Percentiles rank a stretch among this genome's conserved stretches.
Conservation (phyloP, 2,888 invertebrate genomes). For the Choreutis nemorana region DNA sequence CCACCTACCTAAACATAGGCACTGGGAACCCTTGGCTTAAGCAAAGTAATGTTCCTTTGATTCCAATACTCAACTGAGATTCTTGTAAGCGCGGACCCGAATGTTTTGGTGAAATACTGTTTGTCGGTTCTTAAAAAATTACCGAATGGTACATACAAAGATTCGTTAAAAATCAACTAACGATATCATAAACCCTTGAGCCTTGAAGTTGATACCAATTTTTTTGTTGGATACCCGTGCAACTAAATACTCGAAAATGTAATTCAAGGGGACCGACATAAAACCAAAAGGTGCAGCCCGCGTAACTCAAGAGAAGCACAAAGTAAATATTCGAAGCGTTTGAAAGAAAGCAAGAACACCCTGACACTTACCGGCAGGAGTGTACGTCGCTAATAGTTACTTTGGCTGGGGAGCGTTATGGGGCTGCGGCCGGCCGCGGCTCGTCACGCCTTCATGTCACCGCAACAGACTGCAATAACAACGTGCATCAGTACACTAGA, state of each 20-base stretch:
- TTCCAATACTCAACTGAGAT: slow-evolving; percentile 30
- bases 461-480: slow-evolving; percentile 61
- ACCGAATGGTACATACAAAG: slow-evolving; percentile 26
- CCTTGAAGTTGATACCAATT: too few relatives aligned
- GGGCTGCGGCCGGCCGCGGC: slow-evolving; percentile 50
- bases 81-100: slow-evolving; percentile 66
- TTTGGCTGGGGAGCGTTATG: slow-evolving; percentile 53
- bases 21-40: slow-evolving; percentile 79
- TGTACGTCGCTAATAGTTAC: slow-evolving; percentile 61
- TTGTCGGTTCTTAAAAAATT: slow-evolving; percentile 69
- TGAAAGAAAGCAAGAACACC: slow-evolving; percentile 61
- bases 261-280: too few relatives aligned
- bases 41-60: slow-evolving; percentile 67
- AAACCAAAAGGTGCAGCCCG: slow-evolving; percentile 28
- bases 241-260: too few relatives aligned
- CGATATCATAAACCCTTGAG: too few relatives aligned
- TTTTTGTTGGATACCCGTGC: too few relatives aligned
- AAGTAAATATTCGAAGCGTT: slow-evolving; percentile 64
- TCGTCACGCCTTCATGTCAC: slow-evolving; percentile 59
- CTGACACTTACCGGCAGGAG: slow-evolving; percentile 65
- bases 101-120: slow-evolving; percentile 71
- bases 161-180: too few relatives aligned
- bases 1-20: slow-evolving; percentile 75
- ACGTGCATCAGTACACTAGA: slow-evolving; percentile 55
- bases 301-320: slow-evolving; percentile 54